Conservation (phyloP, 1,140 invertebrate genomes). For the Druon quercuslanigerum region DNA sequence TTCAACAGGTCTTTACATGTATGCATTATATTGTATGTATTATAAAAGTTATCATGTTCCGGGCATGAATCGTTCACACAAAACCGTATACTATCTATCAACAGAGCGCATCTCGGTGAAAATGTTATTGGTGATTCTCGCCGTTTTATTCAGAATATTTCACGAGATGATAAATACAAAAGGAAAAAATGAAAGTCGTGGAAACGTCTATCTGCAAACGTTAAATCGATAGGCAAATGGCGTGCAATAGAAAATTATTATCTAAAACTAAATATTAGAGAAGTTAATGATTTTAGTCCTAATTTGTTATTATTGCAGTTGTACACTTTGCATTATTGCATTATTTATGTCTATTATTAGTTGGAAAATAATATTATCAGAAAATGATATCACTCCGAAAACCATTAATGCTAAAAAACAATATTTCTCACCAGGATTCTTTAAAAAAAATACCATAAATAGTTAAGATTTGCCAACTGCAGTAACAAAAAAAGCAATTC, state of each 20-base stretch:
- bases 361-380: no score
- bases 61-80: constrained; percentile 21
- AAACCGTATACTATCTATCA: background rate
- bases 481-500: no score
- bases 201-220: background rate
- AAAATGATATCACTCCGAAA: no score
- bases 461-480: no score
- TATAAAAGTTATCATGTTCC: constrained; percentile 24
- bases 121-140: constrained; percentile 16
- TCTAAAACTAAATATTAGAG: background rate
- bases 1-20: constrained; percentile 17
- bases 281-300: background rate
- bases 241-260: background rate
- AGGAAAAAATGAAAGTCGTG: background rate
- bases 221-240: background rate
- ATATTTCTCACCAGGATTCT: no score
- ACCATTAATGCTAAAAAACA: no score
- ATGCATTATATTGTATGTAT: background rate
- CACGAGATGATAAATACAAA: background rate
- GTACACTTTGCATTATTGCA: no score
- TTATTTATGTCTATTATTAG: no score
- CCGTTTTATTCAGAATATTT: constrained; percentile 17
- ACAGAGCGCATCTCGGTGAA: background rate
- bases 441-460: no score
- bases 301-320: no score